These are phyloP conservation scores for Cuculus canorus DNA, from an alignment of 2,797 vertebrate species.

Conservation along the genomic window DNA sequence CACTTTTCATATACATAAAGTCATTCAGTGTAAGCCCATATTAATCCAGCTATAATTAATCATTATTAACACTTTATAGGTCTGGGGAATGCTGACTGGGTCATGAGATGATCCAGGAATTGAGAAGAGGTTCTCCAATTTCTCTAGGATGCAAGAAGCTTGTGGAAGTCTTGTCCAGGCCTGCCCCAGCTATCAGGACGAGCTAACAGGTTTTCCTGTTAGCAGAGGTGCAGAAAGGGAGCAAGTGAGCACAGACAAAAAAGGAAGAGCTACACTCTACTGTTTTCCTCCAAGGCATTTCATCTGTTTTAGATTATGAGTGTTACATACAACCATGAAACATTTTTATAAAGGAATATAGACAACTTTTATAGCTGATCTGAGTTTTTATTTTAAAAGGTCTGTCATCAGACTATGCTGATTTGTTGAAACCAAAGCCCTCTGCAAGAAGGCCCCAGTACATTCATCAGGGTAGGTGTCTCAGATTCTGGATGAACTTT, in stretches of 20 bases:
- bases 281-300: neutral
- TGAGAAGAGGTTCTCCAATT: neutral
- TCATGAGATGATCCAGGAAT: neutral
- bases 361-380: neutral
- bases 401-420: neutral
- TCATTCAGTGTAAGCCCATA: neutral
- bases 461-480: neutral
- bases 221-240: neutral
- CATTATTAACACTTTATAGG: neutral
- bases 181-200: neutral
- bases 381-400: neutral
- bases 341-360: neutral
- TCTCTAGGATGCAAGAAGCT: neutral
- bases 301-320: neutral
- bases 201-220: no score
- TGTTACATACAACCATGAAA: neutral
- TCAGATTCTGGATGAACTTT: neutral
- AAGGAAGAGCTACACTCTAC: neutral
- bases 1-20: neutral
- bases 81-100: neutral
- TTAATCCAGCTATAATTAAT: neutral
- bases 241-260: neutral
- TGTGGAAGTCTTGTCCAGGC: neutral
- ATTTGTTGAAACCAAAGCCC: neutral
- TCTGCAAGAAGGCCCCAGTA: neutral